Conservation (phyloP, 2,888 invertebrate genomes). For the Cantharis rufa region DNA sequence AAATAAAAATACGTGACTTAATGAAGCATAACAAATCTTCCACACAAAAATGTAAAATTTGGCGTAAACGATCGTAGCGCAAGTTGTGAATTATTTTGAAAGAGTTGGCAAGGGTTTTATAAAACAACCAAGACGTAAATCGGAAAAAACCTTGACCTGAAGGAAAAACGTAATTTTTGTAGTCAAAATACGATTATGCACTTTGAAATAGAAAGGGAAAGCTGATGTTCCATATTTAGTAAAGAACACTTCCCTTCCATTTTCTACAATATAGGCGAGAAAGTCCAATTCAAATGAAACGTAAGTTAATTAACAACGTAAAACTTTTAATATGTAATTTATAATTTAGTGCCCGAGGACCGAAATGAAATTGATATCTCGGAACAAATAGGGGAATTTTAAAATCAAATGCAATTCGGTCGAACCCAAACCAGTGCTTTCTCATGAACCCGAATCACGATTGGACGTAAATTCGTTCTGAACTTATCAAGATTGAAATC, state of each 20-base stretch:
- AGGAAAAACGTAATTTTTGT: background rate
- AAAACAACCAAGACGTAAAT: slow-evolving; percentile 7
- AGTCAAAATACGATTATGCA: background rate
- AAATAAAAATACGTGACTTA: background rate
- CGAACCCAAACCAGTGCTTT: background rate
- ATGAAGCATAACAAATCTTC: background rate
- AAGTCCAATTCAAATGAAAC: background rate
- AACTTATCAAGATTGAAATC: background rate
- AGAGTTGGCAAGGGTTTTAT: background rate
- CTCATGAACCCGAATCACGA: background rate
- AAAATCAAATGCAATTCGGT: background rate
- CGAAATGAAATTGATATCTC: background rate
- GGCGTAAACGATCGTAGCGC: background rate
- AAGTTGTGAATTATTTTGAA: background rate
- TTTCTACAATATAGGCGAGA: background rate
- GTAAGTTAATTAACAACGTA: background rate
- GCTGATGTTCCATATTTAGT: background rate
- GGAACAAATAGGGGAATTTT: background rate
- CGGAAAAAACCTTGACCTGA: background rate
- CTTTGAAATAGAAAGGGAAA: background rate
- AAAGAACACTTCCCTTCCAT: background rate
- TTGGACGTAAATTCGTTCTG: background rate
- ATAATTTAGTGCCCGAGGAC: background rate
- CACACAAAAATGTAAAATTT: background rate
- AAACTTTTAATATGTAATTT: background rate